These are phyloP conservation scores for Neosalanx taihuensis DNA, from an alignment of 2,797 vertebrate species.

Conservation along the genomic window DNA sequence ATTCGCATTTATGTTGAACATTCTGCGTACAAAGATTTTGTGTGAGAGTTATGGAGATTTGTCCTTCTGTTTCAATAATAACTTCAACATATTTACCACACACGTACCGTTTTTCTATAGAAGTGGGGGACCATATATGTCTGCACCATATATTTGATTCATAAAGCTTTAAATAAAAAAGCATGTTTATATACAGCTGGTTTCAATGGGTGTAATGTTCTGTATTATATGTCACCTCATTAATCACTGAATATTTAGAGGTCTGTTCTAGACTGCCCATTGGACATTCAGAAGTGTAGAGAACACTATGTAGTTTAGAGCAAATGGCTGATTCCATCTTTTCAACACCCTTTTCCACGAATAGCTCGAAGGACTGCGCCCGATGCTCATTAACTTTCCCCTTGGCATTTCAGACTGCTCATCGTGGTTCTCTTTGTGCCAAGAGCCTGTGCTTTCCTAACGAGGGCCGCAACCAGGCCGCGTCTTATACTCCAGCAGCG, in stretches of 20 bases:
- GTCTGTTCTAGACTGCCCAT: slow-evolving; percentile 52
- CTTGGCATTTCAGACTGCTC: slow-evolving; percentile 87
- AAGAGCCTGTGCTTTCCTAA: slow-evolving; percentile 86
- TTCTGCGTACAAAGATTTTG: neutral
- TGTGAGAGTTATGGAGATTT: neutral
- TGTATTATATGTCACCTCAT: neutral
- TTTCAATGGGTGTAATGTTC: neutral
- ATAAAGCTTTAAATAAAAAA: no score
- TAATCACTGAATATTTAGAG: slow-evolving; percentile 26
- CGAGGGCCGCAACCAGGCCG: slow-evolving; percentile 69
- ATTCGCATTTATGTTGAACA: neutral
- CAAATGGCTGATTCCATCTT: slow-evolving; percentile 81
- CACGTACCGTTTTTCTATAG: neutral
- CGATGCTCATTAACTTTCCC: slow-evolving; percentile 96
- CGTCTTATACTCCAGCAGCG: slow-evolving; percentile 83
- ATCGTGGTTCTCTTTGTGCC: slow-evolving; percentile 89
- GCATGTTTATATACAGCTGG: neutral
- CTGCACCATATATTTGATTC: neutral
- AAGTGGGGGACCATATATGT: neutral
- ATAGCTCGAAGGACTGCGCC: slow-evolving; percentile 84
- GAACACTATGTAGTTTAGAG: slow-evolving; percentile 41
- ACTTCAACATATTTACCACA: no score
- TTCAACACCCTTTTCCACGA: slow-evolving; percentile 85
- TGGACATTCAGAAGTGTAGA: slow-evolving; percentile 80
- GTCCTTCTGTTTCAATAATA: no score